Base-by-base conservation (phyloP, 2,113 vertebrate genomes). In the Miniopterus natalensis region DNA sequence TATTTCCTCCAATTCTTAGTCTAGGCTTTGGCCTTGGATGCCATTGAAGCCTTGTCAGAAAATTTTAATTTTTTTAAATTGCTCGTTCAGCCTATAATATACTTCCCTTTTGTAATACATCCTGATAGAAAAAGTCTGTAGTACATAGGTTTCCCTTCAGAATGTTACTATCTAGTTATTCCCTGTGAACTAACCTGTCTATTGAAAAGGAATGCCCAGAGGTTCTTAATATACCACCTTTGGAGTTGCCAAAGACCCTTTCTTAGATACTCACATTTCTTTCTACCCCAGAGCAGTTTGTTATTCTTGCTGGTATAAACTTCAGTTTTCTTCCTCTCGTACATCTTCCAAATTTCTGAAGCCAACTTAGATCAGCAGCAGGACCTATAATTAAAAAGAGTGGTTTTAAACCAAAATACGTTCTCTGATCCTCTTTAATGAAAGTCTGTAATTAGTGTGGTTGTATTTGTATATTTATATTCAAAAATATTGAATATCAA, bases 331-430 rank as follows among this genome's bases (percentile, higher is more conserved):
- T 29, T 40, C 15, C 2, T 94, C 75, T 73, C 5, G 10, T 25
- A 45, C 27, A 10, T 83, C 20, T 92, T 68, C 42, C 18, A 83
- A 49, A 74, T 92, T 66, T 93, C 40, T 93, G 6, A 7, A 47
- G 23, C 49, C 51, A 79, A 3, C 25, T 65, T 93, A 74, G n/a
- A 49, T 77, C 21, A 84, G 61, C 85, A 86, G 9, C 5, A 89
- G 57, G 25, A 4, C 65, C 31, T 74, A 1, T 81, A 81, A 70
- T 47, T 81, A 75, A 94, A 84, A 90, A 45, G 31, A 51, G 12
- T 10, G 6, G 15, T 92, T 94, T 89, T 18, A 79, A 75, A 45
- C 45, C 42, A 88, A 61, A 95, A 65, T 94, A 87, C 74, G 12
- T 81, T 68, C 31, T 83, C 45, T 84, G 23, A 68, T 86, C 55